Evolutionary conservation across 1,140 invertebrate species (phyloP).

Genomic region (Temnothorax longispinosus): DNA sequence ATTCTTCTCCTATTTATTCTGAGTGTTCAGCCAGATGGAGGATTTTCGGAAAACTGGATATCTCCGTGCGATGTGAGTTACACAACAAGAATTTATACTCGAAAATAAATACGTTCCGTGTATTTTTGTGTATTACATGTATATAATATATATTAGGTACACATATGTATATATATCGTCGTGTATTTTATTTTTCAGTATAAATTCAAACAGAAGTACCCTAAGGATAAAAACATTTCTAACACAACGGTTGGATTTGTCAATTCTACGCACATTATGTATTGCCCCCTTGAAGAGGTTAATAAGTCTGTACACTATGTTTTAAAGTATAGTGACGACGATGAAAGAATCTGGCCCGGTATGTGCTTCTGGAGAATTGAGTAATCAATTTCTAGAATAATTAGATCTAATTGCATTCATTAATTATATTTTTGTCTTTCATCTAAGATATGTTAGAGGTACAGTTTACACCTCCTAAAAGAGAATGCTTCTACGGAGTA

Average conservation of each 20-base stretch:
- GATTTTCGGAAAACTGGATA: too few species aligned
- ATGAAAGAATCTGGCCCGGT: too few species aligned
- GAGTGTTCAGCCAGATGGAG: not conserved
- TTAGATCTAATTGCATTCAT: not conserved
- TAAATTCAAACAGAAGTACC: not conserved
- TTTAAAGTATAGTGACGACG: too few species aligned
- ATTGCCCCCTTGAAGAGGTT: not conserved
- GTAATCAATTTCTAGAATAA: not conserved
- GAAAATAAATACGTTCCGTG: not conserved
- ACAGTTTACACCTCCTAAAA: slow-evolving; percentile 17
- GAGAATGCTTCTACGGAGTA: not conserved
- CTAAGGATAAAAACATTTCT: not conserved
- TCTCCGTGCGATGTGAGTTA: slow-evolving; percentile 16
- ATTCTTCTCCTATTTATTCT: slow-evolving; percentile 12
- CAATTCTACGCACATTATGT: not conserved
- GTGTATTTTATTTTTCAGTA: slow-evolving; percentile 12
- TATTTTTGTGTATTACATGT: not conserved
- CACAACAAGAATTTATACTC: not conserved
- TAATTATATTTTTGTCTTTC: slow-evolving; percentile 11
- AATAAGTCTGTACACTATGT: too few species aligned
- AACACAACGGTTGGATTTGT: not conserved
- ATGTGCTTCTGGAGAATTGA: too few species aligned
- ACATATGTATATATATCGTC: not conserved
- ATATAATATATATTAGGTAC: not conserved
- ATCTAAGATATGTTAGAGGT: not conserved